These are phyloP conservation scores for Epinephelus awoara DNA, from an alignment of 2,797 vertebrate genomes.

Conservation along the genomic window DNA sequence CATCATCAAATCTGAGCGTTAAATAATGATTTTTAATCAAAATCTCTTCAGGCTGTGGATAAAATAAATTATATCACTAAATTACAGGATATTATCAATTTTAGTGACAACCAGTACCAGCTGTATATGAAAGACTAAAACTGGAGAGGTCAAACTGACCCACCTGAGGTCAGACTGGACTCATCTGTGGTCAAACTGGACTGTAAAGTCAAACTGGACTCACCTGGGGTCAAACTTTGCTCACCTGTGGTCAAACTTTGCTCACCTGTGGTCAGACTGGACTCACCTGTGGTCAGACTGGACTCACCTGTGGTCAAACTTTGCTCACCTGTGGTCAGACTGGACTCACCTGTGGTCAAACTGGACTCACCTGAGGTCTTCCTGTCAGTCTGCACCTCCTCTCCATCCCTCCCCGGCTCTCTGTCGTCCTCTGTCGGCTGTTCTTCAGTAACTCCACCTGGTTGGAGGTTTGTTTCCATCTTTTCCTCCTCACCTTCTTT, in stretches of 20 bases:
- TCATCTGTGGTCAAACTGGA: neutral
- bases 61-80: too few species aligned
- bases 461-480: neutral
- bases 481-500: neutral
- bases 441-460: neutral
- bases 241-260: neutral
- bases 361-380: too few species aligned
- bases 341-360: too few species aligned
- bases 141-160: neutral
- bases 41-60: too few species aligned
- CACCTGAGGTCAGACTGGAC: too few species aligned
- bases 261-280: neutral
- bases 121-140: too few species aligned
- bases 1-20: too few species aligned
- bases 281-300: slow-evolving; percentile 31
- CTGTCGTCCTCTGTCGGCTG: slow-evolving; percentile 39
- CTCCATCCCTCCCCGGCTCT: neutral
- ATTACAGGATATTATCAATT: too few species aligned
- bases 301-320: slow-evolving; percentile 32
- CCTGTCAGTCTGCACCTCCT: neutral
- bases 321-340: too few species aligned
- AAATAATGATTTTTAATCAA: too few species aligned
- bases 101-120: too few species aligned
- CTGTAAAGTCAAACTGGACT: neutral
- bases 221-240: neutral